Evolutionary conservation across 1,140 invertebrate genomes (phyloP), one percentile per base, ranked within the genome.

Genomic region (Magallana angulata): DNA sequence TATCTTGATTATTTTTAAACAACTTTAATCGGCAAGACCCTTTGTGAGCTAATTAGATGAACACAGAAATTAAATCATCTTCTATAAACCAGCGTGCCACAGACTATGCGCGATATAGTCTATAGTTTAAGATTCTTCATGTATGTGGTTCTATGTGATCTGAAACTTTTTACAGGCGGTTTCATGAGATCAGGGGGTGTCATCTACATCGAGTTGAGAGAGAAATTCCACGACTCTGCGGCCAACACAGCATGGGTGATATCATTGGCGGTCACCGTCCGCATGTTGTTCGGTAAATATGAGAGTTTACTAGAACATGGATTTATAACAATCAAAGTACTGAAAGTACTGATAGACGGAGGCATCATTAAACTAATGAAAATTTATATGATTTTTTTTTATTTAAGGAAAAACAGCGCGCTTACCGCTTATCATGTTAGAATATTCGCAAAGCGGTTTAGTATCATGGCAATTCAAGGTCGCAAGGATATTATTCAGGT

Each of bases 191-290:
- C 85, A 0, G 76, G 76, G 0, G 85, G 85, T 1, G 85, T 87
- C 1, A 24, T 87, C 64, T 82, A 62, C 36, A 36, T 87, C 0
- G 16, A 64, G 83, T 36, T 87, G 6, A 11, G 64, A 83, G 80
- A 87, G 57, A 62, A 57, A 24, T 87, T 82, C 18, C 7, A 64
- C 1, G 80, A 60, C 48, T 81, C 80, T 9, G 85, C 85, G 30
- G 85, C 85, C 6, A 30, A 30, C 24, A 87, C 85, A 6, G 85
- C 85, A 18, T 87, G 85, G 85, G 85, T 82, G 9, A 64, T 87
- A 59, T 87, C 85, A 16, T 36, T 87, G 11, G 81, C 80, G 8
- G 58, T 76, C 14, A 82, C 80, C 1, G n/a, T 82, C 48, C 85
- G 85, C 9, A 57, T 87, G 48, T 48, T 87, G 7, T 82, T 82